These are phyloP conservation scores for Dryobota labecula DNA, from an alignment of 2,888 invertebrate species.

Conservation along the genomic window DNA sequence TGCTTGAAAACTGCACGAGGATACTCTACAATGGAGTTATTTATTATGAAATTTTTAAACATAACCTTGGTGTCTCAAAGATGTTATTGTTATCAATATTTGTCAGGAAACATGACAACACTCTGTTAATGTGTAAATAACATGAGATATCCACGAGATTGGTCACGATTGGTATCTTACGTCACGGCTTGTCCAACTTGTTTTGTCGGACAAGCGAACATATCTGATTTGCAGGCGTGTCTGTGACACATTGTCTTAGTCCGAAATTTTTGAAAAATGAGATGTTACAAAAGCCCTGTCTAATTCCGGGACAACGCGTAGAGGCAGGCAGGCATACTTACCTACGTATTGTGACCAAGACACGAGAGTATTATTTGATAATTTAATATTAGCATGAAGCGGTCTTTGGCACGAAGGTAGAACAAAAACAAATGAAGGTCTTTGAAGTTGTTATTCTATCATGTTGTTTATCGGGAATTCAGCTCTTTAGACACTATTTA, in stretches of 20 bases:
- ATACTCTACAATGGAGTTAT: not conserved
- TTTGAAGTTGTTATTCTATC: not conserved
- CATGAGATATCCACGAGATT: constrained; percentile 68
- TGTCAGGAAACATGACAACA: constrained; percentile 72
- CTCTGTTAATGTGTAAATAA: constrained; percentile 68
- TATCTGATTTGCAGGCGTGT: constrained; percentile 81
- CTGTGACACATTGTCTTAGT: constrained; percentile 79
- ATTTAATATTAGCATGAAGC: constrained; percentile 60
- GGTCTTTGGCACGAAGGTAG: constrained; percentile 32
- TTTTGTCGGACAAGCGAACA: constrained; percentile 74
- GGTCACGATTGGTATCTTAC: constrained; percentile 76
- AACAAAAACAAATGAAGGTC: constrained; percentile 33
- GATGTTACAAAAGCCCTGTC: constrained; percentile 69
- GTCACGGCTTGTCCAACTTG: constrained; percentile 77
- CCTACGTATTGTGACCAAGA: constrained; percentile 35
- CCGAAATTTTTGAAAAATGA: constrained; percentile 68
- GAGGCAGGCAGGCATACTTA: constrained; percentile 54
- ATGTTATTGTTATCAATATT: constrained; percentile 62
- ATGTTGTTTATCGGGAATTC: not conserved
- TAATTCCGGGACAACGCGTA: constrained; percentile 57
- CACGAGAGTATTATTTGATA: constrained; percentile 38
- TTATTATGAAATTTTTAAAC: constrained; percentile 48
- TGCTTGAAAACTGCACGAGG: constrained; percentile 25
- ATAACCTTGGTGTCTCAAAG: constrained; percentile 48
- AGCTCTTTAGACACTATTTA: not conserved